Evolutionary conservation across 1,140 invertebrate species (phyloP).

Genomic region (Lutraria rhynchaena): DNA sequence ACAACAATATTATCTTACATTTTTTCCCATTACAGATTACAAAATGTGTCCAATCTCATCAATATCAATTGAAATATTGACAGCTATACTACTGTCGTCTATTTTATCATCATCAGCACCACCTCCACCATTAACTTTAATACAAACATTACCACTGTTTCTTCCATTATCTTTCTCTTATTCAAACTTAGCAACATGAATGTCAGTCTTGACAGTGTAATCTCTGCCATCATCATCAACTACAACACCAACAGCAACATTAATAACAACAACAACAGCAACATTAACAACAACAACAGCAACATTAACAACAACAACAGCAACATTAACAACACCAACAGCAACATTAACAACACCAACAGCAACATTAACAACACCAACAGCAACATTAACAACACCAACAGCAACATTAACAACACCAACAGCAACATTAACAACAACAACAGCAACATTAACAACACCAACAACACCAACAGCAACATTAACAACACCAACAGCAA

Average conservation of each 20-base stretch:
- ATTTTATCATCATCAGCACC: not conserved
- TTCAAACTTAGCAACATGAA: not conserved
- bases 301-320: not conserved
- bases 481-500: no score
- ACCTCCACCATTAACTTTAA: not conserved
- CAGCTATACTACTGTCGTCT: not conserved
- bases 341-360: no score
- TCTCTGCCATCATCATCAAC: not conserved
- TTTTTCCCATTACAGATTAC: no score
- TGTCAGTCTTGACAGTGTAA: not conserved
- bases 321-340: no score
- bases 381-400: no score
- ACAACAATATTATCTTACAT: no score
- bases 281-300: not conserved
- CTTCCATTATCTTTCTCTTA: not conserved
- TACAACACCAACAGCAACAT: not conserved
- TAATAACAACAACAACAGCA: not conserved
- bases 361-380: no score
- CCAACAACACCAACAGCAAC: no score
- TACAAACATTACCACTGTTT: not conserved
- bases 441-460: not conserved
- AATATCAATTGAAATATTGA: not conserved
- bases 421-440: not conserved
- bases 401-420: no score
- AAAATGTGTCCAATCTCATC: no score